Evolutionary conservation across 2,113 vertebrate species (phyloP), one percentile per base, ranked within the genome.

Genomic region (Platysteira castanea): DNA sequence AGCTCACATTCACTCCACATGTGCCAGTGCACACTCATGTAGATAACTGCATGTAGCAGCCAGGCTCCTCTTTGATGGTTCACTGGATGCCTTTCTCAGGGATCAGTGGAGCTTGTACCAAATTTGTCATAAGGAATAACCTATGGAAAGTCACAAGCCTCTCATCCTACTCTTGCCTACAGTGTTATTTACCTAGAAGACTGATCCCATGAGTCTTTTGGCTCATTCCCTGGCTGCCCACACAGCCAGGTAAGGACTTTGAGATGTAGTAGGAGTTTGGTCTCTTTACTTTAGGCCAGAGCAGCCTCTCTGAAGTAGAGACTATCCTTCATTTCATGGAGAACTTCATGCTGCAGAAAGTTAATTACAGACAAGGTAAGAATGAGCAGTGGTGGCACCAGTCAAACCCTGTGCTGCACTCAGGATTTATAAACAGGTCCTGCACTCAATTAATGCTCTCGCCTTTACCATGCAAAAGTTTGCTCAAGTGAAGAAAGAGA

Each of bases 361-460:
- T 92, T 86, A 93, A 93, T 86, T 91, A 80, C 1, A 3, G 88
- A 89, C 56, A 87, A 86, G 87, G 79, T 93, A 88, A 94, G 84
- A 95, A 92, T 11, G 50, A 90, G 79, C 75, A 93, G 71, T 7
- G 1, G 90, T 67, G 81, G 86, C 61, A 83, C 53, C 54, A 18
- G 4, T 89, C 91, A 96, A 84, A 60, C 20, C 4, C 0, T 42
- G 77, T 81, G 64, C 64, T 90, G 81, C 4, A 1, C 42, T 81
- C 22, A 76, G 83, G 60, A 83, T 93, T 93, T 94, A 94, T 70
- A 94, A 93, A 93, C 81, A 93, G 77, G 60, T 87, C 80, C 88
- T 93, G 57, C 37, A 77, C 67, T 94, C 91, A 93, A n/a, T 89
- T 96, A 86, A 93, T 84, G 56, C 33, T 82, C 80, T 71, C 1